Percentiles rank a stretch among this genome's conserved stretches.
Evolutionary conservation across 2,888 invertebrate species (phyloP).

Genomic region (Panzeria rudis): DNA sequence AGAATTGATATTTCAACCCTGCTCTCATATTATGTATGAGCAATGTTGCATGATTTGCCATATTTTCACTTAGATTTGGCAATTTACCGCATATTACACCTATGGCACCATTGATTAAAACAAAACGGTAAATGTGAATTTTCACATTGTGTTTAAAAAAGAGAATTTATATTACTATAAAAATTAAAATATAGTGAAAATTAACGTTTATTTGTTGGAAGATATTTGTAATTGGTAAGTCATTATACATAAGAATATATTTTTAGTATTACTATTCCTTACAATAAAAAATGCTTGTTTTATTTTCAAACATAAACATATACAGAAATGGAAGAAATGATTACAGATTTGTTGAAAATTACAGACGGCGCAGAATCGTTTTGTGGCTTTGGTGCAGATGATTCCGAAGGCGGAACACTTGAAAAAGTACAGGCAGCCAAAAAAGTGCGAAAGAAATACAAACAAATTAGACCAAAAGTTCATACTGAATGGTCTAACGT

Average conservation of each 20-base stretch:
- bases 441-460: background rate
- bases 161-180: too few relatives aligned
- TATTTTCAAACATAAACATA: background rate
- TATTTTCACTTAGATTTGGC: too few relatives aligned
- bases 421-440: background rate
- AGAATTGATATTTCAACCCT: background rate
- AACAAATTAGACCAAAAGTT: slow-evolving; percentile 13
- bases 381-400: background rate
- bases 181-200: background rate
- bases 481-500: background rate
- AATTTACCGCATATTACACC: too few relatives aligned
- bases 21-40: background rate
- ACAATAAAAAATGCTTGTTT: background rate
- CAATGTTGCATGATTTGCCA: background rate
- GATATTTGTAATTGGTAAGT: background rate
- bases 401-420: too few relatives aligned
- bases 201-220: too few relatives aligned
- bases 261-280: background rate
- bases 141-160: background rate
- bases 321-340: slow-evolving; percentile 3
- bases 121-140: background rate
- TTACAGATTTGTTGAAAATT: slow-evolving; percentile 1
- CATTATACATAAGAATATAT: background rate
- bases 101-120: too few relatives aligned
- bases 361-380: background rate